Base-by-base conservation (phyloP, 2,888 invertebrate genomes). In the Abrostola tripartita region DNA sequence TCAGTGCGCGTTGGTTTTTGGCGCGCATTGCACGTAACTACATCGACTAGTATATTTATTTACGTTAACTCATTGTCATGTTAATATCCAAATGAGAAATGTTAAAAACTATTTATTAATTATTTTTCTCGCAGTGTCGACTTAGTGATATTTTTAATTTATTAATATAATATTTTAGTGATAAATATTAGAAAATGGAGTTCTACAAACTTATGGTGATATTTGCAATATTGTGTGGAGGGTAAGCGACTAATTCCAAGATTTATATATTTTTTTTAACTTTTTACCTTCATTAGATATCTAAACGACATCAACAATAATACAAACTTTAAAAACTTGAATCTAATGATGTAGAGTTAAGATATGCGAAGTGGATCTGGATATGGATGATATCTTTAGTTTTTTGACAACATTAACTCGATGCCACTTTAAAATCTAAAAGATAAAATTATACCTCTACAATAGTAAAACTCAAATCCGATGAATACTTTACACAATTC, bases 1-100 rank as follows among this genome's bases (percentile, higher is more conserved):
- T 65, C 78, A 80, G 81, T 81, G 78, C 68, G 70, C 76, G 70
- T 64, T 70, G 50, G 60, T 38, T 76, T 68, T 67, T 71, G 61
- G 68, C 71, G 76, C 71, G 71, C 69, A 67, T 57, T 68, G 60
- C 78, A 74, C 66, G 78, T 69, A 51, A 62, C 52, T 24, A 55
- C 37, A n/a, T 24, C 44, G 55, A 12, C 4, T 50, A 60, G 24
- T 53, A 65, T 61, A 65, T 41, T 58, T 50, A 70, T 65, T 70
- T 52, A 61, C 40, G 54, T 52, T 65, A 53, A 65, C 5, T 38
- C 58, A 58, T 51, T 50, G 44, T 44, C 5, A 56, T 59, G 14
- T 63, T 7, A 9, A 54, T 58, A 65, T 58, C 65, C 54, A 37
- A 50, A 40, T 37, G 60, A 62, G 54, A 36, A 62, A 72, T 76